A percentile compares a stretch with the other conserved stretches of the same genome.
Conservation (phyloP, 2,797 vertebrate genomes). For the Prunella strophiata region DNA sequence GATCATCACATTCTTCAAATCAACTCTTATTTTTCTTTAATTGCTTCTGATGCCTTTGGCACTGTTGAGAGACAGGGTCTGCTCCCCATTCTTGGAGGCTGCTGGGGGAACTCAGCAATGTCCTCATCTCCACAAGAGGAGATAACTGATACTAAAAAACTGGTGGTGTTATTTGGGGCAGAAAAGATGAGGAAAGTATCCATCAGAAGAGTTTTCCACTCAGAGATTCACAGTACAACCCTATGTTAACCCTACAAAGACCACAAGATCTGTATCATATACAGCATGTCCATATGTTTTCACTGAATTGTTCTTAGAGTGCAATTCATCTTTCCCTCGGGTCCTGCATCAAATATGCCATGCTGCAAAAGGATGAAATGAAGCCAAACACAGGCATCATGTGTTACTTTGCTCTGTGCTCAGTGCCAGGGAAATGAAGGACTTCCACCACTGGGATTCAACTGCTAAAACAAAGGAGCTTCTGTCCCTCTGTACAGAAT, state of each 20-base stretch:
- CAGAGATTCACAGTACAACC: not conserved
- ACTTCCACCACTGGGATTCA: not conserved
- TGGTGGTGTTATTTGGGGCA: not conserved
- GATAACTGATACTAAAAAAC: conserved; percentile 36
- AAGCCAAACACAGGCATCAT: not conserved
- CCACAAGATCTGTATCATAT: not conserved
- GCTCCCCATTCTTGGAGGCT: not conserved
- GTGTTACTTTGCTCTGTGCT: not conserved
- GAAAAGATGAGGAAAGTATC: not conserved
- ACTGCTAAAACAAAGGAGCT: not conserved
- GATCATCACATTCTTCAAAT: conserved; percentile 36
- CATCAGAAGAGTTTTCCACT: conserved; percentile 11
- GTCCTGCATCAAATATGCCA: not conserved
- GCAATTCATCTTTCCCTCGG: not conserved
- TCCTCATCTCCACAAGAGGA: not conserved
- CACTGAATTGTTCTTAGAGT: not conserved
- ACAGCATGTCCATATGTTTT: not conserved
- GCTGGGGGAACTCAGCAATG: not conserved
- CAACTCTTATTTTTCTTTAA: conserved; percentile 57
- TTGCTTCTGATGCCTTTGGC: conserved; percentile 16
- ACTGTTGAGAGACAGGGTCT: not conserved
- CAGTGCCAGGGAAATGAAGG: not conserved
- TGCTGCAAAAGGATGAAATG: not conserved
- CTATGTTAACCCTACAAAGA: not conserved
- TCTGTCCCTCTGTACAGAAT: not conserved